Evolutionary conservation across 1,140 invertebrate genomes (phyloP), one percentile per base, ranked within the genome.

Genomic region (Manduca sexta): DNA sequence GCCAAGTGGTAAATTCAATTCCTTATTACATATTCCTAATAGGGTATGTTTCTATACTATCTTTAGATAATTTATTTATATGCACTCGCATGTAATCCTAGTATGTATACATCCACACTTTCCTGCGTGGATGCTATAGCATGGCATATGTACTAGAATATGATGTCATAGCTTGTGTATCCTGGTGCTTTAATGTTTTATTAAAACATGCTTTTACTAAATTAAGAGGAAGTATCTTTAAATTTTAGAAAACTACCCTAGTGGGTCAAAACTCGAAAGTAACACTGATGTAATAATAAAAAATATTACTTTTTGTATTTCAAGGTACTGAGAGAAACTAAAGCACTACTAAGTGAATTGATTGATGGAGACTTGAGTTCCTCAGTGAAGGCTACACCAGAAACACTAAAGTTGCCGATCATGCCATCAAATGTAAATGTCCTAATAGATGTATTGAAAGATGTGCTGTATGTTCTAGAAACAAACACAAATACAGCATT

Each of bases 401-500:
- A 73, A 5, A 64, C 68, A 30, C 31, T 85, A 16, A 82, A 75
- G 43, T 39, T 79, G 8, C 79, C 79, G 15, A 66, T 85, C 11
- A 77, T 64, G 61, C 74, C 76, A 8, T 74, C 73, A 35, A 79
- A 77, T 58, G 64, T 76, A 0, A 82, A 82, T 64, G 62, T 85
- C 2, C 46, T 75, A 1, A 83, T 85, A 45, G 74, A 82, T 66
- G 78, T 85, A 0, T 43, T 85, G 12, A 85, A 79, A 52, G 79
- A 80, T 67, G 75, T 77, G 1, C 47, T 85, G 1, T 82, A 85
- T 60, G 71, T 64, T 2, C 42, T 85, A 37, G 82, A 85, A 52
- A 85, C 74, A 3, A 85, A 83, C 21, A 82, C 76, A 44, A 85
- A 83, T 51, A 81, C 76, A 29, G 78, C 79, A 3, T 55, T 85